A percentile compares a stretch with the other conserved stretches of the same genome.
These are phyloP conservation scores for Xenopus petersii DNA, from an alignment of 2,797 vertebrate genomes.

Conservation along the genomic window DNA sequence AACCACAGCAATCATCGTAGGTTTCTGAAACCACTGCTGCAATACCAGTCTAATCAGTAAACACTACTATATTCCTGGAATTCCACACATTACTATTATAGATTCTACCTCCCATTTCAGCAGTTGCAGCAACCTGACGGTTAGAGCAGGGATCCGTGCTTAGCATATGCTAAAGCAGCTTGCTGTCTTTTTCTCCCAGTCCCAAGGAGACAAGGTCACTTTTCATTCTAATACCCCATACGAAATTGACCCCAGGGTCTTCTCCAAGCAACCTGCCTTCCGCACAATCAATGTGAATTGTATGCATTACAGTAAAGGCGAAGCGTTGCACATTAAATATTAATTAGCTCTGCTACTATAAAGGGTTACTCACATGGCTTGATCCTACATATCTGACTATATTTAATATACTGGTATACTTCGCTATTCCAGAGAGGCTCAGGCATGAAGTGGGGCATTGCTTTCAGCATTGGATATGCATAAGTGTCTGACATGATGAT, in stretches of 20 bases:
- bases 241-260: not conserved
- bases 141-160: slow-evolving; percentile 19
- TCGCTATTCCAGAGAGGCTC: too few species aligned
- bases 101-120: slow-evolving; percentile 27
- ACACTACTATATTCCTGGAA: not conserved
- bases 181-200: slow-evolving; percentile 7
- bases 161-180: slow-evolving; percentile 6
- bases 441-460: too few species aligned
- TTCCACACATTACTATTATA: not conserved
- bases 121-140: slow-evolving; percentile 13
- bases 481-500: too few species aligned
- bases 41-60: not conserved
- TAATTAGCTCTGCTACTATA: not conserved
- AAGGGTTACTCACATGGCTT: not conserved
- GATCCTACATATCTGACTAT: too few species aligned
- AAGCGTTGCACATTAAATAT: not conserved
- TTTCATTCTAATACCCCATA: slow-evolving; percentile 16
- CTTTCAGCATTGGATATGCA: too few species aligned
- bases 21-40: too few species aligned
- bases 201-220: slow-evolving; percentile 38
- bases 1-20: too few species aligned
- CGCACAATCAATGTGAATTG: not conserved
- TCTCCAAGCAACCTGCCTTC: not conserved
- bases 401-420: too few species aligned
- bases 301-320: not conserved